Base-by-base conservation (phyloP, 2,888 invertebrate species). In the Tetramorium bicarinatum region DNA sequence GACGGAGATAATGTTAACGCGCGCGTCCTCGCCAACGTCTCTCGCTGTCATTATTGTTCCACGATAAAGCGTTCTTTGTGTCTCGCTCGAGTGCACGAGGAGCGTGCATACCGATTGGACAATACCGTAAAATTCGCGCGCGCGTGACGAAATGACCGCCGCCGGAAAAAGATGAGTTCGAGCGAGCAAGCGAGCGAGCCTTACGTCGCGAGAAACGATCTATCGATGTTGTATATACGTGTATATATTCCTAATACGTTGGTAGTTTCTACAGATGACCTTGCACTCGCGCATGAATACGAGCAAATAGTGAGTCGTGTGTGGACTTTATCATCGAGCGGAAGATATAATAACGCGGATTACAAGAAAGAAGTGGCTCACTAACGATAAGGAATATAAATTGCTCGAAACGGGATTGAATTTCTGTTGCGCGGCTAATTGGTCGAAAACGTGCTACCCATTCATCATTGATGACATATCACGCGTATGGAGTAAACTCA, bases 81-180 rank as follows among this genome's bases (percentile, higher is more conserved):
- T 72, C 82, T 34, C 69, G 29, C 62, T 59, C 49, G 67, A 18
- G 34, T 18, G 41, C 61, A 44, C 62, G 72, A 47, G 56, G n/a
- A 38, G 61, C 52, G 41, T 61, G 62, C 44, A 44, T 71, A 54
- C 49, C 69, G 74, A 66, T 54, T 62, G 52, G 34, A 77, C 86
- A 86, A 82, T 75, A 86, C 84, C 87, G 83, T 89, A 88, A 90
- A 88, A 87, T 88, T 87, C 91, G 91, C 90, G 83, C 83, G 85
- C 86, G 90, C 91, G 91, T 91, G 90, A 92, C 91, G 89, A 89
- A 93, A 92, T 89, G 84, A 89, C 86, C 88, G 34, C 86, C 88
- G 34, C 34, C 85, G 80, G 49, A 74, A 71, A 75, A 66, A 52
- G 64, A 82, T 44, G 38, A 79, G 76, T 77, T 56, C 84, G 79